Conservation (phyloP, 1,140 invertebrate genomes). For the Drosophila bipectinata region DNA sequence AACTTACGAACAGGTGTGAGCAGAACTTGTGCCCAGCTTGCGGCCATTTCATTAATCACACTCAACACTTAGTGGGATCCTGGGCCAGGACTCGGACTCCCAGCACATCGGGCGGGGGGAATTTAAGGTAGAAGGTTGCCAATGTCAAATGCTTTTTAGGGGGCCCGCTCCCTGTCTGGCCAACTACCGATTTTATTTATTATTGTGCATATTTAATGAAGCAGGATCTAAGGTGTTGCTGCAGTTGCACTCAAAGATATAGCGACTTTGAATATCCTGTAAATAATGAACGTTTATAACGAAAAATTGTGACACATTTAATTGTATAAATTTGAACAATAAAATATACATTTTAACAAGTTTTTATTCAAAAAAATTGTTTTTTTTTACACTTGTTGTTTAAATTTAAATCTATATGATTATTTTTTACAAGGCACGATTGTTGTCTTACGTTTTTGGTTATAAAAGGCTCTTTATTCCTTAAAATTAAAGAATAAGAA, state of each 20-base stretch:
- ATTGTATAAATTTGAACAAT: no score
- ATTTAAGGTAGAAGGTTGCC: slow-evolving; percentile 49
- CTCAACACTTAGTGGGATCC: slow-evolving; percentile 67
- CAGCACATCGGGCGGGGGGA: background rate
- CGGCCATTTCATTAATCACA: slow-evolving; percentile 79
- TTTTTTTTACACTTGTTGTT: no score
- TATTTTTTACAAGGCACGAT: no score
- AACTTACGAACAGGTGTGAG: slow-evolving; percentile 35
- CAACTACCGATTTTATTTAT: slow-evolving; percentile 30
- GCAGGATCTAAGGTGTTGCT: background rate
- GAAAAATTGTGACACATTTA: no score
- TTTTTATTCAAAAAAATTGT: no score
- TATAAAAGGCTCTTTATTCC: no score
- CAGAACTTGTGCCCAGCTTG: slow-evolving; percentile 43
- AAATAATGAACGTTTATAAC: no score
- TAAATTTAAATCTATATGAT: no score
- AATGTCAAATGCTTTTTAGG: slow-evolving; percentile 62
- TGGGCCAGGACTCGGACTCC: slow-evolving; percentile 40
- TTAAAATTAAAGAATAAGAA: no score
- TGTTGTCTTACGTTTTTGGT: no score
- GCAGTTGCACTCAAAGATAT: background rate
- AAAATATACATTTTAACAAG: no score
- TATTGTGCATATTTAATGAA: slow-evolving; percentile 24
- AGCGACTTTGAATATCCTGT: no score
- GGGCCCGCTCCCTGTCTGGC: slow-evolving; percentile 4